phyloP scores from a whole-genome alignment of 2,888 invertebrate genomes.

The Amphipoea oculea region DNA sequence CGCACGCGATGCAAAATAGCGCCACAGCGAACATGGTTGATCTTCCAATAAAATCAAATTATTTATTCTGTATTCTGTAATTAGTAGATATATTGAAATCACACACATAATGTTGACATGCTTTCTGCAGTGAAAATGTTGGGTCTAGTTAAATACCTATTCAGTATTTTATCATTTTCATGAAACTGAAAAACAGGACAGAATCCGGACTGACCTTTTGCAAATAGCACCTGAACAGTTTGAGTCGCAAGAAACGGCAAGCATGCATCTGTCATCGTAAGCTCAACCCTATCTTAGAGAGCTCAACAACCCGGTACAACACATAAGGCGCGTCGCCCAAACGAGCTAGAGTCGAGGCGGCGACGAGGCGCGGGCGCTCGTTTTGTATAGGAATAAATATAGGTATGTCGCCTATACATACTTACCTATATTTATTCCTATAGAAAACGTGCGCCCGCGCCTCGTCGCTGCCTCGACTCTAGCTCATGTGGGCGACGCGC shows the following conservation, averaged over 20 bases:
- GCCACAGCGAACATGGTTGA: constrained; percentile 70
- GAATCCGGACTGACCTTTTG: neutral
- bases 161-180: neutral
- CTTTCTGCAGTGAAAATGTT: no score
- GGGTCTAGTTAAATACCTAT: no score
- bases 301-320: neutral
- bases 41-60: constrained; percentile 20
- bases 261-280: neutral
- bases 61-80: neutral
- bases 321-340: no score
- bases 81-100: neutral
- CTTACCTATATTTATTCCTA: no score
- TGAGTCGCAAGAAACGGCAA: neutral
- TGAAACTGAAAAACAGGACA: neutral
- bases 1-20: constrained; percentile 69
- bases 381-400: no score
- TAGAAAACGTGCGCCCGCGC: no score
- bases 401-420: no score
- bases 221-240: neutral
- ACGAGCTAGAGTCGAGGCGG: no score
- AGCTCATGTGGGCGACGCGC: no score
- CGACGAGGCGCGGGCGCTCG: no score
- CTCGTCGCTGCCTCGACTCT: no score
- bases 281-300: neutral
- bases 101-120: neutral